These are phyloP conservation scores for Pandemis cinnamomeana DNA, from an alignment of 2,888 invertebrate species.

Conservation along the genomic window DNA sequence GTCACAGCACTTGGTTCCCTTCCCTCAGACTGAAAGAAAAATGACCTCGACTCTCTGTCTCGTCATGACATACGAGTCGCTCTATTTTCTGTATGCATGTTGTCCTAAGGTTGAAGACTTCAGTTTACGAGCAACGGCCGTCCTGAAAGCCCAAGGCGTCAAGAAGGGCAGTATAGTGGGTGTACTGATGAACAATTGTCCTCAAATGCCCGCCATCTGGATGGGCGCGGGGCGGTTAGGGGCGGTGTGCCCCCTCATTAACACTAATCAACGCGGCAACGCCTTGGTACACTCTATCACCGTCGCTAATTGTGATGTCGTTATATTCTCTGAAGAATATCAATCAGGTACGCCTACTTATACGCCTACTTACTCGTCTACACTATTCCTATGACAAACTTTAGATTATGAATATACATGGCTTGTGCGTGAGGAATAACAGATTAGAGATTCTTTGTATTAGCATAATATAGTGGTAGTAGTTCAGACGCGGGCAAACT, in stretches of 20 bases:
- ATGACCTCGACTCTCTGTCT: too few relatives aligned
- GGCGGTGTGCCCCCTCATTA: constrained; percentile 94
- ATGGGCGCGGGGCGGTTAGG: constrained; percentile 96
- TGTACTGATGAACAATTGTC: constrained; percentile 94
- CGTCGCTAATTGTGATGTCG: constrained; percentile 92
- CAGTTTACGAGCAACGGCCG: constrained; percentile 92
- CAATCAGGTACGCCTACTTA: constrained; percentile 80
- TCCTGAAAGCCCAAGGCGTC: constrained; percentile 91
- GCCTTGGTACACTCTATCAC: constrained; percentile 95
- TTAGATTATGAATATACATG: not conserved
- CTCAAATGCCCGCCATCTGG: constrained; percentile 96
- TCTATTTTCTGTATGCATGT: too few relatives aligned
- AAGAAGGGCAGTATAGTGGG: constrained; percentile 95
- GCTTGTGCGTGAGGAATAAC: not conserved
- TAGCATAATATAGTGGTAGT: too few relatives aligned
- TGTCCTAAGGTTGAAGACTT: constrained; percentile 90
- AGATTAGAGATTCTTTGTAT: not conserved
- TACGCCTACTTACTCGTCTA: too few relatives aligned
- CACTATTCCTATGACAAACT: not conserved
- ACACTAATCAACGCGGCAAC: constrained; percentile 94
- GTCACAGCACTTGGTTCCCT: too few relatives aligned
- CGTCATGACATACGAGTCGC: too few relatives aligned
- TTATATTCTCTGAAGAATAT: constrained; percentile 92
- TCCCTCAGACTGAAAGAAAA: too few relatives aligned
- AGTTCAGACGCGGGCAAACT: too few relatives aligned